Conservation (phyloP, 1,140 invertebrate species). For the Ruditapes philippinarum region DNA sequence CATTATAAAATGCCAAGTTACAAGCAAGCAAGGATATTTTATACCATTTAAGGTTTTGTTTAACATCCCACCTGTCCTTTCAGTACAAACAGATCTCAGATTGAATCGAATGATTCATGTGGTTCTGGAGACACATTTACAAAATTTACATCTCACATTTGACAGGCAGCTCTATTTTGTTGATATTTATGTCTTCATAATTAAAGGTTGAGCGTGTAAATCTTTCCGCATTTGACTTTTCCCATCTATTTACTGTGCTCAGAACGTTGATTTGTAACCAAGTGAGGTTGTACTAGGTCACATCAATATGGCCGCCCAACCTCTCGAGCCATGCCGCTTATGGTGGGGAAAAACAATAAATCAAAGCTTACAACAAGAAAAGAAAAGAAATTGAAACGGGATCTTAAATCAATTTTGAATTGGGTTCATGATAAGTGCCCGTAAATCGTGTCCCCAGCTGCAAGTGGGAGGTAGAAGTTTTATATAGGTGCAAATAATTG, state of each 20-base stretch:
- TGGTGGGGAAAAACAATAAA: constrained; percentile 41
- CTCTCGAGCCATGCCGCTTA: constrained; percentile 29
- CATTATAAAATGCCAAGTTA: constrained; percentile 35
- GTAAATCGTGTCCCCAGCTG: constrained; percentile 65
- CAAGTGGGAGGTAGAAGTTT: constrained; percentile 56
- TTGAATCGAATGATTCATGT: constrained; percentile 45
- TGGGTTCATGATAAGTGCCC: constrained; percentile 54
- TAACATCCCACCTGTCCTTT: constrained; percentile 37
- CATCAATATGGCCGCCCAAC: constrained; percentile 42
- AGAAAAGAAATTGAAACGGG: constrained; percentile 51
- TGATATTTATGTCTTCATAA: constrained; percentile 68
- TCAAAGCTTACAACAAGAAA: constrained; percentile 51
- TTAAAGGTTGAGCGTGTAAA: constrained; percentile 65
- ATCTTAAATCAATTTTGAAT: constrained; percentile 64
- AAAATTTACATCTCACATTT: constrained; percentile 64
- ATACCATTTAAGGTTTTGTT: constrained; percentile 19
- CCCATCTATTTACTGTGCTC: constrained; percentile 57
- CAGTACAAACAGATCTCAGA: constrained; percentile 18
- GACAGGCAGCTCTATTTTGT: constrained; percentile 64
- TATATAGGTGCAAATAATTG: constrained; percentile 70
- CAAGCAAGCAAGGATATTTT: not conserved
- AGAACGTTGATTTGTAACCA: constrained; percentile 53
- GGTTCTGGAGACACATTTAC: constrained; percentile 48
- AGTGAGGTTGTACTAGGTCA: constrained; percentile 39
- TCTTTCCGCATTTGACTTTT: constrained; percentile 64